Conservation (phyloP, 2,797 vertebrate genomes). For the Brotula barbata region DNA sequence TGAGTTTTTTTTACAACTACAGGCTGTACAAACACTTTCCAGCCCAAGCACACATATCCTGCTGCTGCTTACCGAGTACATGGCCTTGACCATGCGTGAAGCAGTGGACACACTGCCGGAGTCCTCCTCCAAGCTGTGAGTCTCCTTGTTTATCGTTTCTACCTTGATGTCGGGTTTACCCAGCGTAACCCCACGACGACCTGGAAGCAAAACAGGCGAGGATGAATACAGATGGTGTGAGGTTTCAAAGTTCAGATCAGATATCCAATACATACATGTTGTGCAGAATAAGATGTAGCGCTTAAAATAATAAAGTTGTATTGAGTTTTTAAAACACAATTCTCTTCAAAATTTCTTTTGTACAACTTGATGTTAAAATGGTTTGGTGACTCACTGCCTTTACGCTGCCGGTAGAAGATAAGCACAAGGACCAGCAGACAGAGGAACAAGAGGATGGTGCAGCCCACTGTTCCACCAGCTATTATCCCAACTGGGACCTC, state of each 20-base stretch:
- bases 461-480: constrained; percentile 85
- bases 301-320: too few relatives aligned
- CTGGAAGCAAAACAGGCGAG: constrained; percentile 68
- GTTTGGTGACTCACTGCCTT: constrained; percentile 87
- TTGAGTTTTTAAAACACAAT: too few relatives aligned
- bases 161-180: constrained; percentile 97
- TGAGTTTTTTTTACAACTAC: constrained; percentile 49
- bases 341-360: too few relatives aligned
- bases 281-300: too few relatives aligned
- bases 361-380: too few relatives aligned
- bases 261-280: too few relatives aligned
- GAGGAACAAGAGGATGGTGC: constrained; percentile 85
- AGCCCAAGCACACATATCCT: constrained; percentile 40
- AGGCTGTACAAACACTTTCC: constrained; percentile 64
- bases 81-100: constrained; percentile 94
- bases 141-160: constrained; percentile 94
- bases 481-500: constrained; percentile 92
- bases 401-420: constrained; percentile 92
- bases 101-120: constrained; percentile 88
- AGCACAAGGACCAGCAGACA: constrained; percentile 83
- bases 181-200: constrained; percentile 90
- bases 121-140: constrained; percentile 90
- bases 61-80: constrained; percentile 88
- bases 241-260: too few relatives aligned
- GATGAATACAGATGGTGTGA: constrained; percentile 1